Evolutionary conservation across 2,797 vertebrate species (phyloP).

Genomic region (Phrynocephalus guinanensis): DNA sequence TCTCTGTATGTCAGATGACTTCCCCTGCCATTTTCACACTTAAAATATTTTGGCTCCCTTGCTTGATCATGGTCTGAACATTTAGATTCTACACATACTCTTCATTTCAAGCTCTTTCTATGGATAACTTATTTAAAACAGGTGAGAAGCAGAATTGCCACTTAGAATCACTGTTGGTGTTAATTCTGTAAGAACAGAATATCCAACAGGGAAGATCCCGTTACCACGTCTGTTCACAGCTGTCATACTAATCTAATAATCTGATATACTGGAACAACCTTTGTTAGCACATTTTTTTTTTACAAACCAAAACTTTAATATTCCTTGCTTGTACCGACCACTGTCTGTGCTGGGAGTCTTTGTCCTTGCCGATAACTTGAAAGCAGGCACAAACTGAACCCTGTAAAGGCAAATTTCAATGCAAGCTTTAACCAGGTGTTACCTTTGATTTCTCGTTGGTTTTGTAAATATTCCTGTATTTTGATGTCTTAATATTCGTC

Average conservation of each 20-base stretch:
- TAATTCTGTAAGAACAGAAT: constrained; percentile 5
- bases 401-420: constrained; percentile 70
- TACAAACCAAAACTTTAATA: constrained; percentile 51
- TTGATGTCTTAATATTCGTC: constrained; percentile 57
- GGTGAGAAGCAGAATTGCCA: constrained; percentile 16
- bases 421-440: constrained; percentile 71
- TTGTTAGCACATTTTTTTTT: constrained; percentile 62
- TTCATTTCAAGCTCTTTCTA: neutral
- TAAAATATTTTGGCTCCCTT: neutral
- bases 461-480: constrained; percentile 62
- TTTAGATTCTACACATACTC: neutral
- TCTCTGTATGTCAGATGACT: neutral
- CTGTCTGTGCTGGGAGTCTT: constrained; percentile 56
- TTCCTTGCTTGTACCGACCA: constrained; percentile 61
- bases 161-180: constrained; percentile 5
- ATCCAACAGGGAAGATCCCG: neutral
- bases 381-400: constrained; percentile 62
- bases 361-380: constrained; percentile 46
- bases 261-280: constrained; percentile 46
- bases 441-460: constrained; percentile 65
- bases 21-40: constrained; percentile 3
- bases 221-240: constrained; percentile 33
- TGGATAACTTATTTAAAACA: constrained; percentile 3
- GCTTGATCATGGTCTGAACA: constrained; percentile 3
- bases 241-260: constrained; percentile 28